Evolutionary conservation across 2,888 invertebrate genomes (phyloP).

Genomic region (Pristionchus exspectatus): DNA sequence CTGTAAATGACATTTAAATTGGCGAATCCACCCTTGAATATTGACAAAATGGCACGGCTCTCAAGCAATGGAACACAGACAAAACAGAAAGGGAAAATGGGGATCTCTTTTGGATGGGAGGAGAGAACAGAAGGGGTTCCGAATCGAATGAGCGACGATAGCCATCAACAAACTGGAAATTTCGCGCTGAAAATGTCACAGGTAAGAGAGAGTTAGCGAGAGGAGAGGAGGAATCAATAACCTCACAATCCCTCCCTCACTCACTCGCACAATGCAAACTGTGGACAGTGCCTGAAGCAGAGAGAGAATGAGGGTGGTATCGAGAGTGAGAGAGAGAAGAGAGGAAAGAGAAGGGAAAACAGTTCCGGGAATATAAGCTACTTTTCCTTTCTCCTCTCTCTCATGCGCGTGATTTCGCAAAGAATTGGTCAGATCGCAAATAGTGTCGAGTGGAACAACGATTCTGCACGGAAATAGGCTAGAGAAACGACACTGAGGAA

Average conservation of each 20-base stretch:
- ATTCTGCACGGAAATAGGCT: neutral
- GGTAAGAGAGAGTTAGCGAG: neutral
- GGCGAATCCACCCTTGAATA: neutral
- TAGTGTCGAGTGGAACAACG: neutral
- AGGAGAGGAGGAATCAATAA: neutral
- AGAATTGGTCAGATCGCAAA: constrained; percentile 1
- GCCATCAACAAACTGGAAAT: neutral
- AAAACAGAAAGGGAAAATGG: neutral
- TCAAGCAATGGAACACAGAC: neutral
- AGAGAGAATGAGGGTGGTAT: neutral
- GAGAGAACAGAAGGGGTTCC: neutral
- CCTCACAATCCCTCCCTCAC: constrained; percentile 1
- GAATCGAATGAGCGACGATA: neutral
- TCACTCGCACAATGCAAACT: neutral
- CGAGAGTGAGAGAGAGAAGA: neutral
- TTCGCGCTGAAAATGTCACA: neutral
- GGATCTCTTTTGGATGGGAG: neutral
- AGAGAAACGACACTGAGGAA: neutral
- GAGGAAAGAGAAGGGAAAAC: neutral
- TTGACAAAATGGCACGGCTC: neutral
- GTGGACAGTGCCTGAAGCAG: constrained; percentile 19
- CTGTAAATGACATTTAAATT: neutral
- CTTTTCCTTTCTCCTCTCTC: neutral
- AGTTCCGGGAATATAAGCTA: constrained; percentile 9
- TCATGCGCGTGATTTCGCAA: constrained; percentile 4